Conservation (phyloP, 2,888 invertebrate genomes). For the Leptodirus hochenwartii region DNA sequence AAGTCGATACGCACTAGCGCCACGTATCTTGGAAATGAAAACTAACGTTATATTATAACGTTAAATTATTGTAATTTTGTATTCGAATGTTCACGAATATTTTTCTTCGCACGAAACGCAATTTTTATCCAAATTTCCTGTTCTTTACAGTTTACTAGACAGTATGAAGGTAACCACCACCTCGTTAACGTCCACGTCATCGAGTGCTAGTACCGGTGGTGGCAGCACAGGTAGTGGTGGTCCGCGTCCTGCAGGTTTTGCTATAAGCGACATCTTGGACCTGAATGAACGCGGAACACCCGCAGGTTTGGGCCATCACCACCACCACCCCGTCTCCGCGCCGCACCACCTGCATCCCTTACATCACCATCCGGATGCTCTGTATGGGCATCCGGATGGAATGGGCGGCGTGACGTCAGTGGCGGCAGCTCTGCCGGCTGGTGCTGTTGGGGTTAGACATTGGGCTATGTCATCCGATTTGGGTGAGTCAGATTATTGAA, state of each 20-base stretch:
- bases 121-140: too few relatives aligned
- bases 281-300: conserved; percentile 45
- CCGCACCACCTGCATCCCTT: conserved; percentile 8
- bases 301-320: conserved; percentile 23
- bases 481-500: conserved; percentile 8
- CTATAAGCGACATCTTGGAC: conserved; percentile 85
- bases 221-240: conserved; percentile 31
- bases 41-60: too few relatives aligned
- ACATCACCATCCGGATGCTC: conserved; percentile 10
- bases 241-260: conserved; percentile 66
- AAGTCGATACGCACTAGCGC: too few relatives aligned
- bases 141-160: conserved; percentile 52
- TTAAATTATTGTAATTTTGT: too few relatives aligned
- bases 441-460: conserved; percentile 22
- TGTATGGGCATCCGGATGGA: too few relatives aligned
- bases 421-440: conserved; percentile 24
- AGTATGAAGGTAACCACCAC: conserved; percentile 71
- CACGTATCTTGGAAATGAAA: too few relatives aligned
- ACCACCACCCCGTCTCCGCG: conserved; percentile 16
- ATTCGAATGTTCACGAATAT: too few relatives aligned
- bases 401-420: conserved; percentile 13
- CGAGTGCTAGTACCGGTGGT: too few relatives aligned
- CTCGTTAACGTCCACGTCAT: too few relatives aligned
- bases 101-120: too few relatives aligned
- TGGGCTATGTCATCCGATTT: conserved; percentile 11